Conservation (phyloP, 2,113 vertebrate genomes). For the Misgurnus mizolepis region DNA sequence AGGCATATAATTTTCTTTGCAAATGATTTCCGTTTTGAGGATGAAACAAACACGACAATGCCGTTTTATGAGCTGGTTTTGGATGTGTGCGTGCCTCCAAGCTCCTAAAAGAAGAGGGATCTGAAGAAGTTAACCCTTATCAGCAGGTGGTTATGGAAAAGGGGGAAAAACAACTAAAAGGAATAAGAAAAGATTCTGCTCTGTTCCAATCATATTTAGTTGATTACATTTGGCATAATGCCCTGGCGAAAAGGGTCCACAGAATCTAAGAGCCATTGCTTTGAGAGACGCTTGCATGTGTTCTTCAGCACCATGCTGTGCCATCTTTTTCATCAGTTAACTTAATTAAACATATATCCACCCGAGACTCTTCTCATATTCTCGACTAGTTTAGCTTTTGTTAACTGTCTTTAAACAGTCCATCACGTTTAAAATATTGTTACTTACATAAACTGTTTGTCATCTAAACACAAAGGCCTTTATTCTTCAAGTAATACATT, state of each 20-base stretch:
- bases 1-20: conserved; percentile 95
- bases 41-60: conserved; percentile 92
- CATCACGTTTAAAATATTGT: background rate
- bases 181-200: conserved; percentile 78
- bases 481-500: too few species aligned
- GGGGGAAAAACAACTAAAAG: conserved; percentile 60
- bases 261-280: conserved; percentile 62
- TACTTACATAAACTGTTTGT: conserved; percentile 7
- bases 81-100: conserved; percentile 65
- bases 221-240: conserved; percentile 80
- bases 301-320: conserved; percentile 70
- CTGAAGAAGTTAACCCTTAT: conserved; percentile 88
- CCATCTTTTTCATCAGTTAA: conserved; percentile 75
- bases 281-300: conserved; percentile 61
- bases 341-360: conserved; percentile 75
- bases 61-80: conserved; percentile 72
- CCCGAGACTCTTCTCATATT: conserved; percentile 45
- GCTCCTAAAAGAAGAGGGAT: conserved; percentile 82
- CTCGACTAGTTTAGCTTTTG: conserved; percentile 22
- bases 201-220: conserved; percentile 84
- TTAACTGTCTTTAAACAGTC: conserved; percentile 26
- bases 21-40: conserved; percentile 92
- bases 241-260: conserved; percentile 65
- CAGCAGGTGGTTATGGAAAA: conserved; percentile 86
- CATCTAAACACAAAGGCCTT: background rate